Conservation (phyloP, 2,888 invertebrate genomes). For the Nemoura dubitans region DNA sequence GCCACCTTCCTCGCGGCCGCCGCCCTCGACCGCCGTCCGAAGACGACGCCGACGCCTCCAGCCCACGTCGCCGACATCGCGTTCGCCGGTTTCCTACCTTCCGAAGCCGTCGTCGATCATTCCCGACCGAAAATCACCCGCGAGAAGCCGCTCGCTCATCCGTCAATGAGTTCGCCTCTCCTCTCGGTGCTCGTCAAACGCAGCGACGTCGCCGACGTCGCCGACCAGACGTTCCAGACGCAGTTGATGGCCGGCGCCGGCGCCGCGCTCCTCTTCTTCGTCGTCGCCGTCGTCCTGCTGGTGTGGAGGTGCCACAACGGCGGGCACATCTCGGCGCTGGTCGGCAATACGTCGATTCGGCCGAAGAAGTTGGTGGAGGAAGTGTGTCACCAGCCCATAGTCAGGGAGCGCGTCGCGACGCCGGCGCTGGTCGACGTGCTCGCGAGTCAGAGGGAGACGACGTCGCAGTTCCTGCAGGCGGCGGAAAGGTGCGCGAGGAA, state of each 20-base stretch:
- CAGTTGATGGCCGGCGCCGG: conserved; percentile 69
- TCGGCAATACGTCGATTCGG: conserved; percentile 68
- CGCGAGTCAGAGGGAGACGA: not conserved
- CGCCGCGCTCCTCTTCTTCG: conserved; percentile 64
- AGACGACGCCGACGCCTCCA: conserved; percentile 63
- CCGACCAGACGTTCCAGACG: conserved; percentile 63
- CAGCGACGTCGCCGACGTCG: conserved; percentile 61
- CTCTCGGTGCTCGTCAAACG: conserved; percentile 71
- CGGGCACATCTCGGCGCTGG: conserved; percentile 66
- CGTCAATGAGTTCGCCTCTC: conserved; percentile 69
- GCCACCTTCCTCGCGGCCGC: conserved; percentile 38
- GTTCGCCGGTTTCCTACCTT: conserved; percentile 35
- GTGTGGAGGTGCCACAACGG: conserved; percentile 68
- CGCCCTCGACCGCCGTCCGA: conserved; percentile 66
- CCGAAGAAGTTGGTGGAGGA: conserved; percentile 71
- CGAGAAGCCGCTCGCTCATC: conserved; percentile 63
- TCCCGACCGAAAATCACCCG: conserved; percentile 68
- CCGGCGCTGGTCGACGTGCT: conserved; percentile 53
- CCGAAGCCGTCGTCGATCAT: conserved; percentile 64
- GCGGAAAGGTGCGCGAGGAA: conserved; percentile 58
- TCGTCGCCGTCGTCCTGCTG: conserved; percentile 64
- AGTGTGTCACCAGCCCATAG: not conserved
- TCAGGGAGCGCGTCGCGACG: not conserved
- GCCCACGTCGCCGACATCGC: conserved; percentile 56
- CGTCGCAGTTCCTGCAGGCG: conserved; percentile 46